These are phyloP conservation scores for Barnardius zonarius DNA, from an alignment of 2,113 vertebrate species.

Conservation along the genomic window DNA sequence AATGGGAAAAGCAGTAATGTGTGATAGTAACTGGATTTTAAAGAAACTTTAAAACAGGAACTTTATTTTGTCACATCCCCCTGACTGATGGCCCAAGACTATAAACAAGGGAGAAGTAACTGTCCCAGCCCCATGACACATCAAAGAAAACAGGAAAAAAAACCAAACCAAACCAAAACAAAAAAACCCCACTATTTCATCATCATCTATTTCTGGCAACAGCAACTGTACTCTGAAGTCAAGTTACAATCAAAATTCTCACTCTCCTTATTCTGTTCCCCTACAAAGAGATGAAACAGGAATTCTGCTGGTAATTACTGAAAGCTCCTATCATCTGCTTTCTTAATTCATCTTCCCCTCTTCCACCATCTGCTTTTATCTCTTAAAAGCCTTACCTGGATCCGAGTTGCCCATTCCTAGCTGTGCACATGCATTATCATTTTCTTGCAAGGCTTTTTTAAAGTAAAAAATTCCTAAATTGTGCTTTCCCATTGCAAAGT, in stretches of 20 bases:
- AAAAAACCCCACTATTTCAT: neutral
- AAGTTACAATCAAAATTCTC: neutral
- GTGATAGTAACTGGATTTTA: neutral
- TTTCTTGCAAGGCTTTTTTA: conserved; percentile 98
- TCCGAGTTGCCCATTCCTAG: conserved; percentile 81
- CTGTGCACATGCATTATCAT: conserved; percentile 91
- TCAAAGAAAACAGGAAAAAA: neutral
- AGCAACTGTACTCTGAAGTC: neutral
- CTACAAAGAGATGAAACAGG: neutral
- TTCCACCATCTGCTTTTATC: neutral
- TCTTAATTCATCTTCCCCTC: neutral
- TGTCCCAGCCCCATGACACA: neutral
- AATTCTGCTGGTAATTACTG: neutral
- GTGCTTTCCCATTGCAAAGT: conserved; percentile 99
- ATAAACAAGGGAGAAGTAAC: neutral
- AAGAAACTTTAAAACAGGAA: neutral
- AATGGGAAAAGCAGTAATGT: neutral
- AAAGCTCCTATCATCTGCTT: neutral
- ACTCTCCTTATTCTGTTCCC: neutral
- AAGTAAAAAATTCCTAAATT: conserved; percentile 98
- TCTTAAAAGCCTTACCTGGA: conserved; percentile 75
- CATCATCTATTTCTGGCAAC: neutral
- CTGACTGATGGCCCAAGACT: neutral
- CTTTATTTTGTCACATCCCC: neutral
- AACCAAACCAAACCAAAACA: neutral